Evolutionary conservation across 1,140 invertebrate species (phyloP).

Genomic region (Lasaia peninsularis): DNA sequence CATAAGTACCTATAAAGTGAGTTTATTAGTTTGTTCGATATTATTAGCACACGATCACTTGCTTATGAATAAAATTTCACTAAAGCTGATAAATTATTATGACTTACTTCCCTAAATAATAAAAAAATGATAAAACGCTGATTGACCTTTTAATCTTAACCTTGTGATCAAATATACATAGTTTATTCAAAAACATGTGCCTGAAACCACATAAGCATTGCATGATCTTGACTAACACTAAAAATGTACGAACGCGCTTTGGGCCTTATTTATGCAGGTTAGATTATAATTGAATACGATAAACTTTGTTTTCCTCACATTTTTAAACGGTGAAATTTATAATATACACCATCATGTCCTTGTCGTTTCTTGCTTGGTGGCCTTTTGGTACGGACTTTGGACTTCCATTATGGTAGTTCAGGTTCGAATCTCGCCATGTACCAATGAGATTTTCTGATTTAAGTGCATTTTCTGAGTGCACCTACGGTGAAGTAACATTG

Average conservation of each 20-base stretch:
- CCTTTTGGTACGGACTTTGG: too few relatives aligned
- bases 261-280: constrained; percentile 2
- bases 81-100: neutral
- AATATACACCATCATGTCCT: too few relatives aligned
- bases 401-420: too few relatives aligned
- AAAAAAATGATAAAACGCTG: neutral
- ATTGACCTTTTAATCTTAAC: neutral
- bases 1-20: neutral
- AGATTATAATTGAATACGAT: too few relatives aligned
- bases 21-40: constrained; percentile 5
- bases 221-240: neutral
- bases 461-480: too few relatives aligned
- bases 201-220: neutral
- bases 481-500: too few relatives aligned
- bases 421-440: too few relatives aligned
- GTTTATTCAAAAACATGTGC: constrained; percentile 1
- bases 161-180: neutral
- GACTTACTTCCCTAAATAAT: too few relatives aligned
- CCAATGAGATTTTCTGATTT: too few relatives aligned
- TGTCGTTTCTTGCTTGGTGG: too few relatives aligned
- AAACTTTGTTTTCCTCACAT: too few relatives aligned
- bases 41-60: constrained; percentile 4
- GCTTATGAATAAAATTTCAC: constrained; percentile 1
- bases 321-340: too few relatives aligned
- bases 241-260: constrained; percentile 2